Evolutionary conservation across 2,797 vertebrate species (phyloP), one percentile per base, ranked within the genome.

Genomic region (Apogon talboti): DNA sequence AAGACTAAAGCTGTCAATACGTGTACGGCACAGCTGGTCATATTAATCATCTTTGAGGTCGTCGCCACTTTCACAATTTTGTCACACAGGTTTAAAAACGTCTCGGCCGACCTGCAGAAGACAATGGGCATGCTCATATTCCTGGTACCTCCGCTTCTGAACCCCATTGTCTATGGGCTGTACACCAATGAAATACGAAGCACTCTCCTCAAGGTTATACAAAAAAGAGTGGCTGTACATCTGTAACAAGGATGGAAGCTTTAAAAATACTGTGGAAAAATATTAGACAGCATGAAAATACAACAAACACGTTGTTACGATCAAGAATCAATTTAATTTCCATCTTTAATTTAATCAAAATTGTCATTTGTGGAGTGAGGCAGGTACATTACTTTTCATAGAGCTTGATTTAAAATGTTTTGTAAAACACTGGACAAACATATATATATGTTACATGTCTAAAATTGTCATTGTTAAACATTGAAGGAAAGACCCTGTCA

Each of bases 51-150:
- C 14, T 94, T 91, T 79, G 91, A 94, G 50, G 43, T 93, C 13
- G 81, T 84, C 5, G 81, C 35, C 18, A 91, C 85, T 10, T 94
- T 94, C 54, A 92, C 89, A 0, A 90, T 94, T 66, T 80, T 94
- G 60, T 93, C 92, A 8, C 81, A 94, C 47, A 82, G 93, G 64
- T 90, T 93, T 24, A 66, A 81, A 74, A 89, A 91, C 44, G 78
- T 92, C 35, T 91, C 91, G 0, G 0, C 64, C 11, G 84, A 93
- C 54, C 52, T 93, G 63, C 91, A 92, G 40, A 94, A 93, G 78
- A 87, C 92, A 9, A 92, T 89, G 86, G 93, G 93, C 6, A 91
- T 93, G 91, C 24, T 93, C 0, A 93, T 93, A 56, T 93, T 93
- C 74, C 43, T 92, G 7, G 62, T 94, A 1, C 85, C 92, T 12